These are phyloP conservation scores for Harpegnathos saltator DNA, from an alignment of 1,140 invertebrate genomes.

Conservation along the genomic window DNA sequence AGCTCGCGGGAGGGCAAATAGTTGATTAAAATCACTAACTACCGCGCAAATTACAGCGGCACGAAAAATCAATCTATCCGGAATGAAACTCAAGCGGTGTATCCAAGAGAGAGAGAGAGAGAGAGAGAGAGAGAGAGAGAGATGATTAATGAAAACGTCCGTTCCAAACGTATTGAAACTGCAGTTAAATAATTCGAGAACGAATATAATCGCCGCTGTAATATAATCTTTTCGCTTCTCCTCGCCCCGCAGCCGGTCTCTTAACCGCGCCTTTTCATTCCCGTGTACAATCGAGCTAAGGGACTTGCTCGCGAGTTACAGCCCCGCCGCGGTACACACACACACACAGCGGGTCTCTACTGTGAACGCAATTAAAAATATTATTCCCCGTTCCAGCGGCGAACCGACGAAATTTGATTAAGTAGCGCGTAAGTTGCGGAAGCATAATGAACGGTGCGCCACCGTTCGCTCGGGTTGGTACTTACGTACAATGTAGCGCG, in stretches of 20 bases:
- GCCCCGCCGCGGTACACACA: background rate
- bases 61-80: constrained; percentile 34
- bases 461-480: background rate
- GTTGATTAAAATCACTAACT: constrained; percentile 30
- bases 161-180: constrained; percentile 26
- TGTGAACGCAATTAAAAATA: constrained; percentile 2
- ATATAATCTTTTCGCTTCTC: constrained; percentile 45
- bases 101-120: constrained; percentile 13
- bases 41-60: constrained; percentile 1
- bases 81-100: constrained; percentile 37
- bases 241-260: background rate
- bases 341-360: background rate
- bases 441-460: background rate
- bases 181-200: constrained; percentile 37
- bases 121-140: background rate
- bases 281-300: background rate
- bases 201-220: constrained; percentile 49
- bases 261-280: constrained; percentile 25
- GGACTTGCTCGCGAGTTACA: constrained; percentile 11
- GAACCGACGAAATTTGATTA: constrained; percentile 1
- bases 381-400: background rate
- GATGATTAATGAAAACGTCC: constrained; percentile 55
- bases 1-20: background rate
- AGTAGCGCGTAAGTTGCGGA: background rate
- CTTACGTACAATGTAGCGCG: background rate